Evolutionary conservation across 2,888 invertebrate species (phyloP), one percentile per base, ranked within the genome.

Genomic region (Aplocera efformata): DNA sequence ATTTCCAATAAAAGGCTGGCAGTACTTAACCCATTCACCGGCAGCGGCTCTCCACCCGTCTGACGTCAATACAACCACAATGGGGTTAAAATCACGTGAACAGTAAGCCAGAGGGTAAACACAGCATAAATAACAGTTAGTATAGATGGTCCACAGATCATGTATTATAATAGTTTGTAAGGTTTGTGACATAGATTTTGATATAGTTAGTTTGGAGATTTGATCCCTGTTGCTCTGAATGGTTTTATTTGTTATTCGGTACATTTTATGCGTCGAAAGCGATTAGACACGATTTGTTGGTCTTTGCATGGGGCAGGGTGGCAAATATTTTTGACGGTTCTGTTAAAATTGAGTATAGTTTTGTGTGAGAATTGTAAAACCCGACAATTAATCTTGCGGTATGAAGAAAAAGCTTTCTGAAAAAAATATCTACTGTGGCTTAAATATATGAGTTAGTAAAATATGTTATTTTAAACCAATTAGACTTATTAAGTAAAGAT

Each of bases 41-140:
- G 11, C 43, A 34, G 11, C 20, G 13, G 29, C 9, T 36, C 40
- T 45, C 44, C 40, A 21, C 44, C 22, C 44, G 44, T 35, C 36
- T 17, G 22, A 37, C 32, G 22, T 39, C 42, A 43, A 44, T 48
- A 46, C 35, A 11, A 35, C 41, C 48, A 55, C 52, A 56, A 53
- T 48, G 32, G 50, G 52, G 48, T 55, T 50, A 51, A 57, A 45
- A 53, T 40, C 39, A 49, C 57, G 52, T 58, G 38, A 58, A 54
- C 42, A 43, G 22, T 40, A 44, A 36, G 25, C 35, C 29, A 22
- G 7, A 13, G 38, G 39, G 17, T 17, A 27, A 26, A 8, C 28
- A 43, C 43, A 43, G 43, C 31, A 31, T 31, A 37, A 24, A 27
- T 23, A 25, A 31, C 23, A 23, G 23, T 23, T 8, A 22, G 9